A percentile compares a stretch with the other conserved stretches of the same genome.
phyloP scores from a whole-genome alignment of 2,797 vertebrate genomes.

The Neoniphon sammara region DNA sequence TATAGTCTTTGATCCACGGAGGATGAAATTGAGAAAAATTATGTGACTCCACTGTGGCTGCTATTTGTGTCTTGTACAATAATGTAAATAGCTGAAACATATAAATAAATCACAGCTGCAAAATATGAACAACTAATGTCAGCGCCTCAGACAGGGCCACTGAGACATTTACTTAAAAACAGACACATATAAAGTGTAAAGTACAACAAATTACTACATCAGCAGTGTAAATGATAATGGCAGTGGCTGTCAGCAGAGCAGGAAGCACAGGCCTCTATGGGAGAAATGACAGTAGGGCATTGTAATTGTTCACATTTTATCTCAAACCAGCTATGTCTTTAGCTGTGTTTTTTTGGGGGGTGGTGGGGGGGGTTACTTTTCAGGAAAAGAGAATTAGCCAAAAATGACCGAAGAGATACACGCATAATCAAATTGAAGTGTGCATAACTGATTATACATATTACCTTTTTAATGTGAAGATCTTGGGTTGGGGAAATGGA shows the following conservation, averaged over 20 bases:
- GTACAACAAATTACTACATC: no score
- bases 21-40: background rate
- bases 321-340: background rate
- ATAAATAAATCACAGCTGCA: no score
- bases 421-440: slow-evolving; percentile 1
- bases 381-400: background rate
- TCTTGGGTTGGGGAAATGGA: slow-evolving; percentile 8
- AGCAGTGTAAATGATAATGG: no score
- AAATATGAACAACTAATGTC: no score
- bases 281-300: background rate
- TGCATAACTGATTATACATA: slow-evolving; percentile 40
- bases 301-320: background rate
- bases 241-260: no score
- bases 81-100: background rate
- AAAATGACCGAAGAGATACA: background rate
- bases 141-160: no score
- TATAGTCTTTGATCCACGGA: slow-evolving; percentile 36
- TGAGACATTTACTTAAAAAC: no score
- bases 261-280: background rate
- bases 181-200: no score
- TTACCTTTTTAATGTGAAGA: slow-evolving; percentile 22
- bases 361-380: no score
- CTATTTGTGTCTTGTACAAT: background rate
- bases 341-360: background rate
- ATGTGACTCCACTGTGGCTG: no score